Base-by-base conservation (phyloP, 2,113 vertebrate genomes). In the Eulacestoma nigropectus region DNA sequence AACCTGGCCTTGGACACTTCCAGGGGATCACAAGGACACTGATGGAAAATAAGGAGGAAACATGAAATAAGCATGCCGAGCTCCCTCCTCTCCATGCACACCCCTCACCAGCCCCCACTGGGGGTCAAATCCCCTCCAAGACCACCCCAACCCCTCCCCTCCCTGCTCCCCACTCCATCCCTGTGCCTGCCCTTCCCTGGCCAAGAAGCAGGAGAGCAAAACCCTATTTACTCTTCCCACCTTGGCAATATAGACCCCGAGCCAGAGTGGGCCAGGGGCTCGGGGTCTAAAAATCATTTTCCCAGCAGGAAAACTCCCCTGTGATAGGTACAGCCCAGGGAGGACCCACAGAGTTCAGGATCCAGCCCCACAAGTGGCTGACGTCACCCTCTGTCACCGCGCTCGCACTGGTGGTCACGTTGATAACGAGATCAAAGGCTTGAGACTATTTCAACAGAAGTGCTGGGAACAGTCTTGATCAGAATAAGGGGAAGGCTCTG, bases 391-490 rank as follows among this genome's bases (percentile, higher is more conserved):
- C 87, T 87, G 97, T 77, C 96, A 33, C 17, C 46, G 42, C 41
- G 6, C 91, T 92, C 68, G n/a, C 78, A 4, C 97, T 87, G 96
- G 92, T 96, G 97, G 89, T 55, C 97, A 96, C 4, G 84, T 78
- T 96, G 97, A 97, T 96, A 97, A 96, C n/a, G 2, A 97, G 93
- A 97, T 97, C 97, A 97, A 97, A 97, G 96, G 79, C 96, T 95
- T 11, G 55, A 53, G 30, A 80, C 84, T 55, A 60, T 95, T 97
- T 91, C 94, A 68, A 78, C 93, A 95, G 63, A 93, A 96, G 93
- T 89, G 96, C 96, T 94, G 94, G 92, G 93, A 97, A 97, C 89
- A 87, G 97, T 75, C 95, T 89, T 96, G 96, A 97, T 96, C 97
- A 97, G 96, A 97, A 97, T 93, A 93, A 95, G 97, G 96, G 94